A percentile compares a stretch with the other conserved stretches of the same genome.
Conservation (phyloP, 2,888 invertebrate species). For the Sphaerophoria rueppellii region DNA sequence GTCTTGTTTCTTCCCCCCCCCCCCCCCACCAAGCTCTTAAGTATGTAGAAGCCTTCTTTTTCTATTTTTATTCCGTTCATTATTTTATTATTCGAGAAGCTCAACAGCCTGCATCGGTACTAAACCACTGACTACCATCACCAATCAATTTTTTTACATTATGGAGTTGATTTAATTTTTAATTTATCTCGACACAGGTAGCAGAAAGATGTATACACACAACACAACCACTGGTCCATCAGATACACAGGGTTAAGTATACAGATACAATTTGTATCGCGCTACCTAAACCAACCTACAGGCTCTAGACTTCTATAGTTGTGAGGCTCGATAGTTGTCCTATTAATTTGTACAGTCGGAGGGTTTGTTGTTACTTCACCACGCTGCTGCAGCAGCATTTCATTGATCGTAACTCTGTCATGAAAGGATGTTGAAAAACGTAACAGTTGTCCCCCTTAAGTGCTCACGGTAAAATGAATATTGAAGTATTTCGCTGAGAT, state of each 20-base stretch:
- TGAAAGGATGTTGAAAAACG: slow-evolving; percentile 46
- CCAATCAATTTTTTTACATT: slow-evolving; percentile 65
- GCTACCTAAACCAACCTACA: slow-evolving; percentile 10
- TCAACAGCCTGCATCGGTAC: slow-evolving; percentile 18
- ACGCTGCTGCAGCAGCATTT: background rate
- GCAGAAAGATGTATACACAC: slow-evolving; percentile 54
- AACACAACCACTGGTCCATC: slow-evolving; percentile 18
- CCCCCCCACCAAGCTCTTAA: background rate
- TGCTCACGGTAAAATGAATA: slow-evolving; percentile 59
- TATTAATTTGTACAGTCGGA: slow-evolving; percentile 66
- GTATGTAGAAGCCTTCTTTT: slow-evolving; percentile 26
- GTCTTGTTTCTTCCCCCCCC: slow-evolving; percentile 5
- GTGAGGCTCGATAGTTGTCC: slow-evolving; percentile 51
- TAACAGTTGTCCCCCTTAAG: background rate
- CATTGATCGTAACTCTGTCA: background rate
- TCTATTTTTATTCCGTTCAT: slow-evolving; percentile 57
- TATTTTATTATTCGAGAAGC: slow-evolving; percentile 56
- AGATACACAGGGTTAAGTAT: slow-evolving; percentile 62
- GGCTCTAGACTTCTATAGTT: background rate
- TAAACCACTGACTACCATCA: background rate
- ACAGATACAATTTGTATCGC: slow-evolving; percentile 57
- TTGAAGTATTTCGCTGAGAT: slow-evolving; percentile 59
- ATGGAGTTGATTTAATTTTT: slow-evolving; percentile 68
- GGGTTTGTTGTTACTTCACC: background rate
- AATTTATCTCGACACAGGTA: slow-evolving; percentile 71